A percentile compares a stretch with the other conserved stretches of the same genome.
phyloP scores from a whole-genome alignment of 2,113 vertebrate genomes.

The Marmota monax region DNA sequence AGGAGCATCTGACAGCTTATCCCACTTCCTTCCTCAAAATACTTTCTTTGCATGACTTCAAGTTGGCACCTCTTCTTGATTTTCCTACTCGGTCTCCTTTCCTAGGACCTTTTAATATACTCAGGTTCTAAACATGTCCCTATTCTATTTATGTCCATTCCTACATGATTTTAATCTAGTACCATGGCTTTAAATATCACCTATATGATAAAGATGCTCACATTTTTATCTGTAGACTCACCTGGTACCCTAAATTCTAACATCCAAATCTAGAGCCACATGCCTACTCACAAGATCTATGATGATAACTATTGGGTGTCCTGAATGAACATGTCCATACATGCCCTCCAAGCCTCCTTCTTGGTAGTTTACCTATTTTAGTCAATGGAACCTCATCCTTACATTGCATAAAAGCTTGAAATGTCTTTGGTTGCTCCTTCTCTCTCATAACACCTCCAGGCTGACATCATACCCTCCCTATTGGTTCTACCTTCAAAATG shows the following conservation, averaged over 20 bases:
- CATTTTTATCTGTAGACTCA: background rate
- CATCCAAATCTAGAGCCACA: background rate
- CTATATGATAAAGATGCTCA: background rate
- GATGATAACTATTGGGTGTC: background rate
- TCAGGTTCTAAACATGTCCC: background rate
- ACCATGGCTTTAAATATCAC: background rate
- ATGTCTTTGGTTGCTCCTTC: background rate
- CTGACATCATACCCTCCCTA: background rate
- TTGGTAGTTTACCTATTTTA: background rate
- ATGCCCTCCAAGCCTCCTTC: background rate
- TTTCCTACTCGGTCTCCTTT: background rate
- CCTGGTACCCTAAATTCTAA: background rate
- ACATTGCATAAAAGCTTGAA: background rate
- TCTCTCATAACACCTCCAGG: background rate
- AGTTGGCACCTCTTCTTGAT: background rate
- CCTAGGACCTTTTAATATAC: background rate
- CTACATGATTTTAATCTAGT: background rate
- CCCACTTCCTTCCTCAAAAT: background rate
- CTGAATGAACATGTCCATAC: background rate
- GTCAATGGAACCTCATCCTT: background rate
- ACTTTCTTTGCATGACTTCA: background rate
- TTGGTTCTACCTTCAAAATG: background rate
- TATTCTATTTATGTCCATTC: background rate
- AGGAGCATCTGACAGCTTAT: background rate
- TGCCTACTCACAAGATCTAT: background rate